Evolutionary conservation across 2,797 vertebrate species (phyloP), one percentile per base, ranked within the genome.

Genomic region (Selene dorsalis): DNA sequence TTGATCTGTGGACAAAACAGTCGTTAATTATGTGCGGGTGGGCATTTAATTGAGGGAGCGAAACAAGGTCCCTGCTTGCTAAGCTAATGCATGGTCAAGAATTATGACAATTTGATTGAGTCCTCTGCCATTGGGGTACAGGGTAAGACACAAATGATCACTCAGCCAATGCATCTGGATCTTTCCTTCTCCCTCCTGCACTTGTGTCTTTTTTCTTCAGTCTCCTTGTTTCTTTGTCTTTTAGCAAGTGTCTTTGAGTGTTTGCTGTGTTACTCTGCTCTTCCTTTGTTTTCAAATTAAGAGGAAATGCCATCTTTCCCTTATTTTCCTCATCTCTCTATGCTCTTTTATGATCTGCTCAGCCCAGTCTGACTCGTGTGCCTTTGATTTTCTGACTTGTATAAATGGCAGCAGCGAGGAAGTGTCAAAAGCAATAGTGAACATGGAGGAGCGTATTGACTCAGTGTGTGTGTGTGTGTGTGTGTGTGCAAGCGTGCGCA

Each of bases 1-100:
- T 94, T 93, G 94, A 95, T 95, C 93, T 89, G 91, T 92, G 88
- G 92, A 95, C 93, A 93, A 95, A 95, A 94, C 93, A 93, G 91
- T 91, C 78, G 84, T 95, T 96, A 94, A 95, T 94, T 95, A 95
- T 92, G 91, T 91, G 88, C 72, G 75, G 87, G 88, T 86, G 90
- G 89, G 86, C 90, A 83, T 94, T 94, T 95, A 93, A 96, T 93
- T 94, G 93, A 92, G 84, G 84, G 73, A 90, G 82, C 75, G 88
- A 93, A 93, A 93, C 85, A 84, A 88, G 93, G 86, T 73, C 84
- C 72, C 83, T 84, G 84, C 85, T 86, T 72, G 78, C 91, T 79
- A 83, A 89, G 83, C 88, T 90, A 87, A 92, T 89, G 86, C 84
- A 35, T 52, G 73, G 82, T 85, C 82, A 89, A 82, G 90, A 93